Conservation (phyloP, 2,113 vertebrate species). For the Alethe castanea region DNA sequence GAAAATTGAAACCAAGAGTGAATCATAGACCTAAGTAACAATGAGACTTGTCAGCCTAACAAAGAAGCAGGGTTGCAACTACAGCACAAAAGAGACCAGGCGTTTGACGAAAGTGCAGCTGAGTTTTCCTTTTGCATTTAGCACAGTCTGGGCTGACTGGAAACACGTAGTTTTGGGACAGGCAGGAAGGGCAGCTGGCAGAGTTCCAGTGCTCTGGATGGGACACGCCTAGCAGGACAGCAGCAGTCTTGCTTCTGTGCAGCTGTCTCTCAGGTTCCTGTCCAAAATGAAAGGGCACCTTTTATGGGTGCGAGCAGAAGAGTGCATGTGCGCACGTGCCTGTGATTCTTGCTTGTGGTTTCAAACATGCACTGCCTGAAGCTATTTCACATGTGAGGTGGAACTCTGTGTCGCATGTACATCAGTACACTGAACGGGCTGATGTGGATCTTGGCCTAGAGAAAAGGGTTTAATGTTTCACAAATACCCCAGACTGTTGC, state of each 20-base stretch:
- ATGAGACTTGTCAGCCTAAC: not conserved
- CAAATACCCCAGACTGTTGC: not conserved
- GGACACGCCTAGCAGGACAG: rapidly evolving
- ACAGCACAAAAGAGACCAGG: not conserved
- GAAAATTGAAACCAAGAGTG: not conserved
- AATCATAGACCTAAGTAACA: not conserved
- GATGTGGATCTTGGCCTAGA: not conserved
- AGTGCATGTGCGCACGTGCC: rapidly evolving
- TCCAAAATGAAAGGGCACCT: not conserved
- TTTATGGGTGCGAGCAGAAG: not conserved
- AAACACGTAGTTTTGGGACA: not conserved
- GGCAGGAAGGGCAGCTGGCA: not conserved
- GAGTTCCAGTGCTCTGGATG: not conserved
- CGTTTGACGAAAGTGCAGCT: slow-evolving; percentile 34
- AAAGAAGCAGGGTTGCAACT: not conserved
- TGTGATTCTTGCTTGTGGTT: not conserved
- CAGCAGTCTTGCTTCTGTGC: not conserved
- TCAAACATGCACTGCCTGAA: not conserved
- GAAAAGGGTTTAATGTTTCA: not conserved
- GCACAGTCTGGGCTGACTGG: not conserved
- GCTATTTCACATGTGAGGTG: not conserved
- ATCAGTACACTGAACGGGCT: rapidly evolving
- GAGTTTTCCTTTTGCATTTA: not conserved
- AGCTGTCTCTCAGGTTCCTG: rapidly evolving
- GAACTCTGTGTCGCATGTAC: rapidly evolving